Conservation (phyloP, 2,888 invertebrate species). For the Caradrina kadenii region DNA sequence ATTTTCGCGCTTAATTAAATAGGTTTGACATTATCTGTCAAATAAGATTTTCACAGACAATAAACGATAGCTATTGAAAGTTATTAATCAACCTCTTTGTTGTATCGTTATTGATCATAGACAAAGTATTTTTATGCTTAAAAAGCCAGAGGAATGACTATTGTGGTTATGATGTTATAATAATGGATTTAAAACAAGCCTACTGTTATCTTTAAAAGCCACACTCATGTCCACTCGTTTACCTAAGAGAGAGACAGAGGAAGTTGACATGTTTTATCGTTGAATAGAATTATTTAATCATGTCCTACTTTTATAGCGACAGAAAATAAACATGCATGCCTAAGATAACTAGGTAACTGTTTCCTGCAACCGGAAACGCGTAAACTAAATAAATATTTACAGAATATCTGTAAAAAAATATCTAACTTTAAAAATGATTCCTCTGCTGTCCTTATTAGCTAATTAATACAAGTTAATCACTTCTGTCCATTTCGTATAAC, state of each 20-base stretch:
- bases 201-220: slow-evolving; percentile 23
- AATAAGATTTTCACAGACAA: slow-evolving; percentile 52
- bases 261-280: slow-evolving; percentile 31
- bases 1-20: slow-evolving; percentile 30
- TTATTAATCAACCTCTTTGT: slow-evolving; percentile 39
- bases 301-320: neutral
- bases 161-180: slow-evolving; percentile 1
- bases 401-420: neutral
- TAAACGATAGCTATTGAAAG: slow-evolving; percentile 40
- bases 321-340: slow-evolving; percentile 1
- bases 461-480: neutral
- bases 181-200: slow-evolving; percentile 3
- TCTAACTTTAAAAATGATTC: slow-evolving; percentile 10
- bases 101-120: slow-evolving; percentile 19
- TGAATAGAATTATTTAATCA: slow-evolving; percentile 13
- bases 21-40: slow-evolving; percentile 15
- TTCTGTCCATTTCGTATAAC: slow-evolving; percentile 26
- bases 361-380: slow-evolving; percentile 17
- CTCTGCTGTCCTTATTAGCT: neutral
- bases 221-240: slow-evolving; percentile 22
- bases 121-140: slow-evolving; percentile 44
- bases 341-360: slow-evolving; percentile 31
- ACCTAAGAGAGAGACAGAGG: slow-evolving; percentile 12
- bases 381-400: slow-evolving; percentile 28
- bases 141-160: slow-evolving; percentile 61